These are phyloP conservation scores for Hoplodrina blanda DNA, from an alignment of 2,888 invertebrate genomes.

Conservation along the genomic window DNA sequence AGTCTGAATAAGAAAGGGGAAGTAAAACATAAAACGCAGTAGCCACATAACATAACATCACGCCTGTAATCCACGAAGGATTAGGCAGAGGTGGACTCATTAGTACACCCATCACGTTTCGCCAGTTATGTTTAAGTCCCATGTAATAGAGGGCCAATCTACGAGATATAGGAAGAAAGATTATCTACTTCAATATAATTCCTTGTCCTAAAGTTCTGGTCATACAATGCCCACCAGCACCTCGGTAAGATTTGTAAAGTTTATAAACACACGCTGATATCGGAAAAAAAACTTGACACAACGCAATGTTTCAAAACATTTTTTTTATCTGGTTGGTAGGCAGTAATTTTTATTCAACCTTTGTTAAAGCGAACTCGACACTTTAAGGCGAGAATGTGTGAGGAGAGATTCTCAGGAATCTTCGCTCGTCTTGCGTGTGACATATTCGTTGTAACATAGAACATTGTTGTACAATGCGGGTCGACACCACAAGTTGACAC, in stretches of 20 bases:
- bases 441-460: neutral
- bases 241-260: neutral
- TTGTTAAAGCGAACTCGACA: conserved; percentile 5
- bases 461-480: conserved; percentile 9
- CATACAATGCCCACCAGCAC: neutral
- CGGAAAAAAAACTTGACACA: neutral
- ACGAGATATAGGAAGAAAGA: no score
- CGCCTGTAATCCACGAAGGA: no score
- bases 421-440: conserved; percentile 6
- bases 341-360: conserved; percentile 7
- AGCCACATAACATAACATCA: no score
- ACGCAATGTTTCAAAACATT: conserved; percentile 5
- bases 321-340: neutral
- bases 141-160: no score
- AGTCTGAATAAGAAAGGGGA: no score
- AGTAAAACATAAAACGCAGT: no score
- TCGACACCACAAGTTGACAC: conserved; percentile 4
- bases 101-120: no score
- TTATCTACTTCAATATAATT: neutral
- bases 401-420: conserved; percentile 11
- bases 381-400: conserved; percentile 14
- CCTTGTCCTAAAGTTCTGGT: neutral
- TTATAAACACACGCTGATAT: neutral
- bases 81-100: no score
- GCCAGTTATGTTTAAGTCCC: no score